Base-by-base conservation (phyloP, 2,113 vertebrate genomes). In the Taxidea taxus region DNA sequence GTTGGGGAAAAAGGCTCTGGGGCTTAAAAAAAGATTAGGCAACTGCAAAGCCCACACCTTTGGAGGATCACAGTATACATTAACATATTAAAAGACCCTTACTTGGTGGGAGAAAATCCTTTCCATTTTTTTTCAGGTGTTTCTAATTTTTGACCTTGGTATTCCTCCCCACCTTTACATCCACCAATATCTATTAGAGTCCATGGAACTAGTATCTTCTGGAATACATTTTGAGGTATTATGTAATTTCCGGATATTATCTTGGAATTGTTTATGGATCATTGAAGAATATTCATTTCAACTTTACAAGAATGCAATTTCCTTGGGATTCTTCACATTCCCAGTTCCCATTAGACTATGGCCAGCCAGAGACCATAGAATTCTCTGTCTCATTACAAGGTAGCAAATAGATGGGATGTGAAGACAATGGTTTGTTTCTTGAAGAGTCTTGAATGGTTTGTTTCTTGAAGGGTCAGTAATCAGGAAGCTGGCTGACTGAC, bases 141-240 rank as follows among this genome's bases (percentile, higher is more conserved):
- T 29, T 95, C 37, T 64, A 75, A 72, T n/a, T 94, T 87, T 90
- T 96, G 51, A 94, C 39, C 3, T 90, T 60, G 37, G 13, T 8
- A 72, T 78, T 7, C 25, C 16, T 23, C 7, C 13, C 13, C 42
- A n/a, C 34, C 12, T 34, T 13, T 6, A 11, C 31, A 34, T 2
- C 27, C 37, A 9, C 0, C 44, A 86, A 75, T 64, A 10, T 39
- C 34, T 91, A 5, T 68, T 70, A 64, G n/a, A 93, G n/a, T 91
- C 34, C 14, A 68, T n/a, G 25, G 27, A 66, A 87, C 29, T 72
- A 87, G 18, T 87, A 80, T 39, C 4, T 3, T 29, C 62, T 91
- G 42, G 21, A 81, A 93, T 96, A 89, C 49, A 83, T 64, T 86
- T 90, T 62, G 25, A 27, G 13, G 91, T 95, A 51, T 85, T 81